Conservation (phyloP, 2,888 invertebrate species). For the Quadroppia sp. region DNA sequence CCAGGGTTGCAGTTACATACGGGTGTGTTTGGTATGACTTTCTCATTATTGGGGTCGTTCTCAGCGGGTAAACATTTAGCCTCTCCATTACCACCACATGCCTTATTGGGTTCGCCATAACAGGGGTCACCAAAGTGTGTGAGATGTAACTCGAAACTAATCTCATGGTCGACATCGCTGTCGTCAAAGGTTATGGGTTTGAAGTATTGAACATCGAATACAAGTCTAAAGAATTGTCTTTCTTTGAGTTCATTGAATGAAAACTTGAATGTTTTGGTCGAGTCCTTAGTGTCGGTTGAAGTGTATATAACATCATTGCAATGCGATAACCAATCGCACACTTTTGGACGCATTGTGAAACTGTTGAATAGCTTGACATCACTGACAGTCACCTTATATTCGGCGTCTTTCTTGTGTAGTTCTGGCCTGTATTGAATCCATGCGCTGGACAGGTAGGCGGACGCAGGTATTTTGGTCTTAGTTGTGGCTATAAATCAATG, state of each 20-base stretch:
- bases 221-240: background rate
- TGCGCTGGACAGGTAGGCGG: background rate
- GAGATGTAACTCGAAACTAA: background rate
- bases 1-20: too few relatives aligned
- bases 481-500: background rate
- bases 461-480: background rate
- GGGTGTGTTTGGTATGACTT: too few relatives aligned
- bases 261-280: background rate
- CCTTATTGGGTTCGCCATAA: background rate
- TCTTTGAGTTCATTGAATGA: background rate
- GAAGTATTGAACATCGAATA: background rate
- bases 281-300: background rate
- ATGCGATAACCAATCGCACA: slow-evolving; percentile 13
- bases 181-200: background rate
- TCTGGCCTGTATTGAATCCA: background rate
- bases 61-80: too few relatives aligned
- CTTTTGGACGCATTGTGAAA: background rate
- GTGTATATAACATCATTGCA: background rate
- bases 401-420: background rate
- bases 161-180: background rate
- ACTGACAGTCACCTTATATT: background rate
- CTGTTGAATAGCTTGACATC: background rate
- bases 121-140: background rate
- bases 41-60: too few relatives aligned
- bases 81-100: too few relatives aligned